Percentiles rank a stretch among this genome's conserved stretches.
Evolutionary conservation across 2,888 invertebrate species (phyloP).

Genomic region (Mystacides longicornis): DNA sequence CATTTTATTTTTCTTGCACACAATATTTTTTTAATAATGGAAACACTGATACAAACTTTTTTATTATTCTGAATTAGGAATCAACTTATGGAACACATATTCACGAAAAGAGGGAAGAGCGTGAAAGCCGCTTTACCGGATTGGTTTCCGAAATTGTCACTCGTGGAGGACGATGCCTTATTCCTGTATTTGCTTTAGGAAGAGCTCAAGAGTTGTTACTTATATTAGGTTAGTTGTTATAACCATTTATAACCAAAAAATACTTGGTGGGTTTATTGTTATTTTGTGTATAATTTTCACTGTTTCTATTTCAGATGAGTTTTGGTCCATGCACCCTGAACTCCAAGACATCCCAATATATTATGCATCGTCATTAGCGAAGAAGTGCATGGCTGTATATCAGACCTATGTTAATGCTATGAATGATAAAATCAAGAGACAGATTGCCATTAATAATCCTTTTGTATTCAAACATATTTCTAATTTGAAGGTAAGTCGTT

Average conservation of each 20-base stretch:
- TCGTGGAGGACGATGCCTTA: constrained; percentile 95
- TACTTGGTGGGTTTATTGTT: neutral
- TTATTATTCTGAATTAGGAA: constrained; percentile 60
- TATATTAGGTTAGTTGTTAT: constrained; percentile 57
- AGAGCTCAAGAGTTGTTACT: constrained; percentile 92
- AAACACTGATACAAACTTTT: too few species aligned
- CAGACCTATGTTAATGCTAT: constrained; percentile 99
- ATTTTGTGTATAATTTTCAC: neutral
- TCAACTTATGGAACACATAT: constrained; percentile 99
- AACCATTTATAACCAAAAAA: neutral
- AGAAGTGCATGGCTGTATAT: constrained; percentile 99
- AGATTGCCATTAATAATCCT: constrained; percentile 97
- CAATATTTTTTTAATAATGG: neutral
- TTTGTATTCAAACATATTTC: constrained; percentile 98
- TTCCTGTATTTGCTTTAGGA: constrained; percentile 97
- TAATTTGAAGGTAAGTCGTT: constrained; percentile 69
- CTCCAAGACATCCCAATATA: constrained; percentile 98
- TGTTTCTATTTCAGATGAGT: constrained; percentile 70
- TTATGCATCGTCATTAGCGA: constrained; percentile 97
- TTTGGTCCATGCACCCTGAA: constrained; percentile 95
- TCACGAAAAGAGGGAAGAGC: constrained; percentile 95
- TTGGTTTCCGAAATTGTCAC: constrained; percentile 93
- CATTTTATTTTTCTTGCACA: neutral
- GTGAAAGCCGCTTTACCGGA: constrained; percentile 86
- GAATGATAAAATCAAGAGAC: constrained; percentile 94